A percentile compares a stretch with the other conserved stretches of the same genome.
These are phyloP conservation scores for Brachionus paranguensis DNA, from an alignment of 1,140 invertebrate genomes.

Conservation along the genomic window DNA sequence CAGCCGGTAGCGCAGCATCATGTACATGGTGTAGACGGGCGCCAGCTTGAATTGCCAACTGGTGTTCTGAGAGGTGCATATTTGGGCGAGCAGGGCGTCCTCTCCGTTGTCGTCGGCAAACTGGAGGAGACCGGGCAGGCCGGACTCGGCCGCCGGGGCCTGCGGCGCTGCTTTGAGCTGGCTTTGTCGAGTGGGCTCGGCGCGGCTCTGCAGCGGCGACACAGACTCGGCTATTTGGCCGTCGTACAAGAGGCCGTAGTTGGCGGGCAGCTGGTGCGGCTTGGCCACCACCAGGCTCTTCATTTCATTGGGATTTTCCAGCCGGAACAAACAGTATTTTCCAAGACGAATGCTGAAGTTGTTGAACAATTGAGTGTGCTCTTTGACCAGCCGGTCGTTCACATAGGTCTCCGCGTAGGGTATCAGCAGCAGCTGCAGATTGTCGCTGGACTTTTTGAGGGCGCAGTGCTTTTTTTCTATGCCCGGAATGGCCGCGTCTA, in stretches of 20 bases:
- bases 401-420: constrained; percentile 86
- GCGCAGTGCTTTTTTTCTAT: constrained; percentile 88
- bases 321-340: constrained; percentile 80
- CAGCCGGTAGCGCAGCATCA: constrained; percentile 79
- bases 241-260: constrained; percentile 29
- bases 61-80: constrained; percentile 15
- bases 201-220: background rate
- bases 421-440: constrained; percentile 85
- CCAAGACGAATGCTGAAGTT: constrained; percentile 60
- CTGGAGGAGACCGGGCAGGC: constrained; percentile 31
- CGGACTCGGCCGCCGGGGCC: background rate
- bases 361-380: constrained; percentile 79
- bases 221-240: background rate
- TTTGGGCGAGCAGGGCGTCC: background rate
- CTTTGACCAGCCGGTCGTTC: constrained; percentile 80
- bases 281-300: background rate
- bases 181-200: constrained; percentile 4
- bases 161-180: background rate
- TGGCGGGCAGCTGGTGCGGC: background rate
- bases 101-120: background rate
- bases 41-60: constrained; percentile 65
- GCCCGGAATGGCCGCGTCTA: constrained; percentile 46
- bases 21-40: constrained; percentile 87
- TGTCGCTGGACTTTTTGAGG: constrained; percentile 78
- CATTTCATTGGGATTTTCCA: constrained; percentile 70